Conservation (phyloP, 2,797 vertebrate genomes). For the Saguinus oedipus region DNA sequence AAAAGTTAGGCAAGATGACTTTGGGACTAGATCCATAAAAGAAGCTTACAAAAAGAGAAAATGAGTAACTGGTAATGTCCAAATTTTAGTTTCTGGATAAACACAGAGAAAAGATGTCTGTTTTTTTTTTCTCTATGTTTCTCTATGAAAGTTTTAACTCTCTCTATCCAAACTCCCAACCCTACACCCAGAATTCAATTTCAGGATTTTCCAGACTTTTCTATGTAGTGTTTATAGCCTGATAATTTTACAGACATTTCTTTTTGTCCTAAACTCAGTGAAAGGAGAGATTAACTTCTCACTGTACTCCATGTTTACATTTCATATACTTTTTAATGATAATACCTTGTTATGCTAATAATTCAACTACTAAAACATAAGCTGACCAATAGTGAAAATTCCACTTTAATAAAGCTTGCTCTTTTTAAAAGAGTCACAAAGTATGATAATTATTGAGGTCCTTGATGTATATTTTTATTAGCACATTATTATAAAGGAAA, state of each 20-base stretch:
- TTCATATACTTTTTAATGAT: neutral
- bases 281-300: slow-evolving; percentile 6
- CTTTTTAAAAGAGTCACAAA: neutral
- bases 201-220: neutral
- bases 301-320: neutral
- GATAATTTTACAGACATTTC: neutral
- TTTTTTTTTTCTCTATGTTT: neutral
- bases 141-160: neutral
- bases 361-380: neutral
- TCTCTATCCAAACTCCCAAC: neutral
- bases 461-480: slow-evolving; percentile 19
- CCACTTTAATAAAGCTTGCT: neutral
- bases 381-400: neutral
- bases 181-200: neutral
- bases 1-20: neutral
- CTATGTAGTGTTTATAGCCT: neutral
- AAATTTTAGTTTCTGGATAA: neutral
- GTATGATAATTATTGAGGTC: neutral
- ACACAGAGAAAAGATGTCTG: neutral
- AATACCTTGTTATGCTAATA: neutral
- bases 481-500: neutral
- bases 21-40: neutral
- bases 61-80: neutral
- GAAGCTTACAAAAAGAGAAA: neutral
- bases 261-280: neutral